phyloP scores from a whole-genome alignment of 2,113 vertebrate species.

The Chamaetylas fuelleborni region DNA sequence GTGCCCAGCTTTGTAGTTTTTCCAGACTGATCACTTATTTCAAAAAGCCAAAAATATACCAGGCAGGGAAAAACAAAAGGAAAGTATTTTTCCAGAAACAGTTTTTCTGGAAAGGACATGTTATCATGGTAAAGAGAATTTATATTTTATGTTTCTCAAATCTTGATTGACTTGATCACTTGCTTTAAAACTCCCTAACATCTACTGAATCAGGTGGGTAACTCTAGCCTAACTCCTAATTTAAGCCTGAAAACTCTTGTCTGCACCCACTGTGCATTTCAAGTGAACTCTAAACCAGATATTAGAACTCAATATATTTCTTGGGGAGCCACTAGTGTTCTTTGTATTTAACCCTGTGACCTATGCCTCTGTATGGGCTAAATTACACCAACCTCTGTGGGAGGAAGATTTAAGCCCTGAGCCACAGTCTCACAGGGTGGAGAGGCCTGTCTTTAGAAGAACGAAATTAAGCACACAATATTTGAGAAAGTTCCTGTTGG shows the following conservation, averaged over 20 bases:
- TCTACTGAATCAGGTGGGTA: neutral
- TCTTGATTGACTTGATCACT: neutral
- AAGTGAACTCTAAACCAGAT: neutral
- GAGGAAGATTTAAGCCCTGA: neutral
- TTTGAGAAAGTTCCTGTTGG: neutral
- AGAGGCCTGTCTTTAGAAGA: neutral
- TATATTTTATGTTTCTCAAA: neutral
- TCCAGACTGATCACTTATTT: neutral
- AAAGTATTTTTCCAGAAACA: neutral
- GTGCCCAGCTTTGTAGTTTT: neutral
- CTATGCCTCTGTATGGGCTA: neutral
- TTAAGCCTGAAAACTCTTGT: neutral
- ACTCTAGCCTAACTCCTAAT: neutral
- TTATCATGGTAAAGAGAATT: neutral
- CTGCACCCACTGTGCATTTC: neutral
- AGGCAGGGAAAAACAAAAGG: neutral
- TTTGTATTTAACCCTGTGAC: neutral
- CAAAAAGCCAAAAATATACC: neutral
- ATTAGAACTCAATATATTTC: neutral
- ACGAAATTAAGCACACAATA: neutral
- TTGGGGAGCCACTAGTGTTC: neutral
- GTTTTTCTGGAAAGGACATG: neutral
- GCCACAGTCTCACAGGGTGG: neutral
- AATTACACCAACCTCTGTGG: neutral
- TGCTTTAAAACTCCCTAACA: neutral